phyloP scores from a whole-genome alignment of 2,113 vertebrate genomes.

The Seriola dumerili region DNA sequence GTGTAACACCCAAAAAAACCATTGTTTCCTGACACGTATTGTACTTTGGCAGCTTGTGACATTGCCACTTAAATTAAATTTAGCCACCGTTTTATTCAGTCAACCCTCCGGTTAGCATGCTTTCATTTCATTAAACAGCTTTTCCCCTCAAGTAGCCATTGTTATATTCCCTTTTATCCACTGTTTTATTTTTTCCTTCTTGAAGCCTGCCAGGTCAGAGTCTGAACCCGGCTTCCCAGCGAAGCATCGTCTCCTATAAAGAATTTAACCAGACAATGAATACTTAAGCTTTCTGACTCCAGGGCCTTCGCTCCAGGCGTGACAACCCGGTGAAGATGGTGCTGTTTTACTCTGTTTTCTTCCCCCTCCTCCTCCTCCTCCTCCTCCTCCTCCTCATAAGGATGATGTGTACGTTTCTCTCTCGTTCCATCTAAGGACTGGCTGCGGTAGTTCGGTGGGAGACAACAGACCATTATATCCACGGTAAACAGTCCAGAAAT shows the following conservation, averaged over 20 bases:
- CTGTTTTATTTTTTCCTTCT: constrained; percentile 18
- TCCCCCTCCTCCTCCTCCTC: background rate
- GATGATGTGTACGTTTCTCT: constrained; percentile 5
- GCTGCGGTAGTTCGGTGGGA: constrained; percentile 27
- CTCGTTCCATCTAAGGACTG: constrained; percentile 8
- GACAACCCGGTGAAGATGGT: constrained; percentile 3
- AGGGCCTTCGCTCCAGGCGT: constrained; percentile 20
- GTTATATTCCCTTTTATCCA: constrained; percentile 15
- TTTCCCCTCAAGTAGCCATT: constrained; percentile 2
- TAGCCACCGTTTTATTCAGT: background rate
- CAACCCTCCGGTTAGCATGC: constrained; percentile 9
- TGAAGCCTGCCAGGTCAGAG: constrained; percentile 28
- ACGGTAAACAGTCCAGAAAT: constrained; percentile 43
- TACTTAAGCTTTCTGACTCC: constrained; percentile 33
- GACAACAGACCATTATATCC: constrained; percentile 50
- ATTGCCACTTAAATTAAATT: background rate
- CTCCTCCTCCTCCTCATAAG: constrained; percentile 1
- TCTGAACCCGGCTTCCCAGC: constrained; percentile 3
- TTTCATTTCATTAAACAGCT: constrained; percentile 18
- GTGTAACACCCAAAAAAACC: background rate
- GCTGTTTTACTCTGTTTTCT: background rate
- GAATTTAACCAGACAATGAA: constrained; percentile 46
- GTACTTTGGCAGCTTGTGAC: background rate
- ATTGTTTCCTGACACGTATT: background rate
- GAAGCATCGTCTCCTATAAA: constrained; percentile 23